Conservation (phyloP, 2,797 vertebrate species). For the Semaprochilodus insignis region DNA sequence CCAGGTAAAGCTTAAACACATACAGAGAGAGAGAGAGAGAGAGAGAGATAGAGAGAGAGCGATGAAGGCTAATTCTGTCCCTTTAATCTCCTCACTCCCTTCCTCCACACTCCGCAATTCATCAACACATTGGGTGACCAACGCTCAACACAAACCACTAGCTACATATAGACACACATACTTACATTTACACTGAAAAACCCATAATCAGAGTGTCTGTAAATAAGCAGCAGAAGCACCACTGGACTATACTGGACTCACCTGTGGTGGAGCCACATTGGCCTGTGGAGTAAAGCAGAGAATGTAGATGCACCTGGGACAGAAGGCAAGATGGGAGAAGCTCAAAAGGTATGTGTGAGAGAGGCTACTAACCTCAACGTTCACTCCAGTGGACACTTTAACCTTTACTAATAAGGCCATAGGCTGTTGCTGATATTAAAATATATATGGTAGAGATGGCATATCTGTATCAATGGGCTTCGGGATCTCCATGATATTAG, state of each 20-base stretch:
- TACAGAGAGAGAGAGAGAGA: not conserved
- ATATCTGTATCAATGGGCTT: too few species aligned
- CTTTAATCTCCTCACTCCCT: conserved; percentile 37
- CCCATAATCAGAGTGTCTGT: not conserved
- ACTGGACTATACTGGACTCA: not conserved
- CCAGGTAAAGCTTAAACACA: conserved; percentile 30
- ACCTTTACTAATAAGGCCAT: not conserved
- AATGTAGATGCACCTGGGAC: conserved; percentile 16
- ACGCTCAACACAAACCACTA: conserved; percentile 15
- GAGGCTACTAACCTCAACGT: too few species aligned
- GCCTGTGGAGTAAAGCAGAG: conserved; percentile 2
- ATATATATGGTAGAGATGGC: not conserved
- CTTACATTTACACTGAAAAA: not conserved
- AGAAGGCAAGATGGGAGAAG: conserved; percentile 41
- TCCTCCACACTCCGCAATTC: not conserved
- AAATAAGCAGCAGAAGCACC: not conserved
- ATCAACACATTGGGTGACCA: not conserved
- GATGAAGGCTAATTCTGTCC: conserved; percentile 36
- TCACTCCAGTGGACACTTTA: not conserved
- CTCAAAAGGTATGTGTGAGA: conserved; percentile 44
- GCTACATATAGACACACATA: not conserved
- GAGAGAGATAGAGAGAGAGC: not conserved
- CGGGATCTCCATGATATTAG: too few species aligned
- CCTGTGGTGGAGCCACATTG: not conserved
- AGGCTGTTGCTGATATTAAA: not conserved